Evolutionary conservation across 2,888 invertebrate species (phyloP), one percentile per base, ranked within the genome.

Genomic region (Deilephila elpenor): DNA sequence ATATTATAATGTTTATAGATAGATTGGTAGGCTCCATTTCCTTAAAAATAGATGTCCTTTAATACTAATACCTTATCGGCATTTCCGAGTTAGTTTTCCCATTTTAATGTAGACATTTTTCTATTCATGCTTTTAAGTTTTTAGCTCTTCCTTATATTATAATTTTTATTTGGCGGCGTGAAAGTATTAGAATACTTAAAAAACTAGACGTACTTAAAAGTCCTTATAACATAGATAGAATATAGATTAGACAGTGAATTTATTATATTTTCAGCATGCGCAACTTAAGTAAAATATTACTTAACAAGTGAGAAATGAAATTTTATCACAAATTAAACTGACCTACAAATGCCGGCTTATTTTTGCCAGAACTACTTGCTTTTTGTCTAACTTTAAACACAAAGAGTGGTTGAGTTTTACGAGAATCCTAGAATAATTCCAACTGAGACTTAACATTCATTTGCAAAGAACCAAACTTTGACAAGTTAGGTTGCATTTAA

Each of bases 401-500:
- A 59, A 73, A 59, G 32, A 60, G 73, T 62, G 70, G 59, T 32
- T 64, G 61, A 71, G 59, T 71, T 74, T 76, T 74, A 75, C 76
- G 74, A 67, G 79, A 80, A 76, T 75, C 74, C 76, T 76, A 64
- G 77, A 77, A 80, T 78, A 72, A 72, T 53, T 62, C 17, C 61
- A 32, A 53, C 71, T 78, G 77, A 81, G 82, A 83, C 77, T 80
- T 83, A 80, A 84, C 88, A 89, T 89, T 91, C 86, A 89, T 90
- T 91, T 88, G 86, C 84, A 86, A 88, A 86, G 81, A 85, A 84
- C 84, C 83, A 88, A 91, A 90, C 85, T 91, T 91, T 90, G 88
- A 88, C 89, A 91, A 90, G 89, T 89, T 86, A 83, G 88, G 87
- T 86, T 91, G 90, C 89, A 91, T 92, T 92, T 91, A 88, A 91